Base-by-base conservation (phyloP, 2,113 vertebrate genomes). In the Forbesichthys papilliferus region DNA sequence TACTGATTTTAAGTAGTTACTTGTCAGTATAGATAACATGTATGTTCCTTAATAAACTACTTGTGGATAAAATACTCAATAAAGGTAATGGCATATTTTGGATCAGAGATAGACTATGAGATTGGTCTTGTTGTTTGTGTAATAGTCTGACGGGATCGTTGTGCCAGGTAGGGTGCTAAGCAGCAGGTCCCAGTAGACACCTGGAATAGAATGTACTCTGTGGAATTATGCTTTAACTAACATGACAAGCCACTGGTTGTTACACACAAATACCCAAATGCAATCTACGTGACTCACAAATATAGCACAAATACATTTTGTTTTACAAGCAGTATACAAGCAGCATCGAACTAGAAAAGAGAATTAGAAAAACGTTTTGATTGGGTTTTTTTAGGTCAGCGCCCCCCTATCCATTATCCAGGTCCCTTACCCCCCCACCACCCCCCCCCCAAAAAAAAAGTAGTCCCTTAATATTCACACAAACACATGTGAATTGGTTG, bases 111-210 rank as follows among this genome's bases (percentile, higher is more conserved):
- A 33, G 2, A 10, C 47, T 46, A 20, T 12, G 62, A 75, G 34
- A 58, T 10, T 46, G 27, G 55, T 61, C 48, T 53, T 77, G 60
- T 75, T 83, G 78, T 84, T 80, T 84, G 68, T 79, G 69, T 75
- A 73, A 65, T 48, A 66, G 53, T 61, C 8, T 59, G 48, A 66
- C 69, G 27, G 46, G 54, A 73, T 69, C 65, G 75, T 47, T 72
- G 63, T 62, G 62, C 52, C 58, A 67, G 63, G 75, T 72, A 73
- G 80, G 88, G 87, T 91, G 88, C 88, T 90, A 85, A 87, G 91
- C 88, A 91, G 90, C 90, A 84, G 82, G 36, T 83, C 89, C 85
- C 88, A 61, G 64, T 84, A 86, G 90, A 80, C 76, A n/a, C 48
- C 55, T 78, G 64, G 68, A 83, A 81, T 83, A 86, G 78, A 92